Base-by-base conservation (phyloP, 2,797 vertebrate species). In the Semotilus atromaculatus region DNA sequence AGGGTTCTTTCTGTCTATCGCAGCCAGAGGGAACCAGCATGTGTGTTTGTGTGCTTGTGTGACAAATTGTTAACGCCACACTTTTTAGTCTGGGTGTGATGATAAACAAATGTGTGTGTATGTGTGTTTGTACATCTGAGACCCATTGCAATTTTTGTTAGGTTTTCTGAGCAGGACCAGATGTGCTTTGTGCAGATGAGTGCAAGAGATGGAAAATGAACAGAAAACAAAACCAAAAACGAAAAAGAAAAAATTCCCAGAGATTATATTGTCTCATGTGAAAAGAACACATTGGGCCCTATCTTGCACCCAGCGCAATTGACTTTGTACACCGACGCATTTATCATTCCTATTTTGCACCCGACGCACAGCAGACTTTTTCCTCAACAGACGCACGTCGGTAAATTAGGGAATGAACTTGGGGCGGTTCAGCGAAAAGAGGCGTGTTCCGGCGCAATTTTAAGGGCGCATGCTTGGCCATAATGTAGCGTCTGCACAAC, bases 1-100 rank as follows among this genome's bases (percentile, higher is more conserved):
- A 88, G 67, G 78, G 85, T 83, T 88, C 86, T 84, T 82, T 85
- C 48, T 88, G 89, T 76, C 83, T 75, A 86, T 89, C 88, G 87
- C 79, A 87, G 81, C 85, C 80, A 89, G 84, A 86, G 45, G 90
- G 84, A 81, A 75, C 55, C 55, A 75, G 85, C 80, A 74, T 84
- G 67, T 82, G 40, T 73, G 55, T 86, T 16, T 53, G 23, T 84
- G 53, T 64, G 31, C 76, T 0, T 31, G 21, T 80, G 79, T 60
- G 78, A 72, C 82, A 68, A 75, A 78, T 38, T 51, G 51, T 71
- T 43, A 40, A 62, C 13, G 34, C 38, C 78, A 70, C 40, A 62
- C 45, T 58, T 67, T 81, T 76, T 66, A 43, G 3, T 26, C 36
- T 53, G 55, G 53, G 70, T 84, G 55, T 80, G 34, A 83, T 74